Conservation (phyloP, 2,113 vertebrate genomes). For the Saguinus midas region DNA sequence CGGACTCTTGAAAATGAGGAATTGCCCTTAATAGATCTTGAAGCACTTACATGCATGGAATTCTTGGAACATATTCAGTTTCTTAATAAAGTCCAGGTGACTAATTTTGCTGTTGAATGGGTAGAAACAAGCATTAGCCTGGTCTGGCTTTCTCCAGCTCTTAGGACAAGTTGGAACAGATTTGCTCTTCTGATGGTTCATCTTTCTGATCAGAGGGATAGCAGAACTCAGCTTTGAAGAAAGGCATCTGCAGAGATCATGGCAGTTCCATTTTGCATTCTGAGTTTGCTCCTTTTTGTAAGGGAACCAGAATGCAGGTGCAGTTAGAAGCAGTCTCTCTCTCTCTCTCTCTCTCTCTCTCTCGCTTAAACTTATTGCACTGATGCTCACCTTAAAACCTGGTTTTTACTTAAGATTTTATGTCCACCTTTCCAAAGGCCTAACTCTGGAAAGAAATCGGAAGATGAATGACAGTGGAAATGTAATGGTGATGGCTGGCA, state of each 20-base stretch:
- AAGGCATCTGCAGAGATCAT: fast-evolving
- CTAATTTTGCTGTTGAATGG: fast-evolving
- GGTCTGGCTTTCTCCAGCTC: not conserved
- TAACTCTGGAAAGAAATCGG: not conserved
- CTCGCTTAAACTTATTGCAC: not conserved
- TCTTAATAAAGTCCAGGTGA: not conserved
- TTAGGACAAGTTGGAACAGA: not conserved
- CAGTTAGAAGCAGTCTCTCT: too few species aligned
- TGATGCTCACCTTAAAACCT: not conserved
- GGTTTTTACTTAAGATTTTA: not conserved
- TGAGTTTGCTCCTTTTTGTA: too few species aligned
- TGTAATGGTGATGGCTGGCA: fast-evolving
- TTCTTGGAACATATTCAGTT: not conserved
- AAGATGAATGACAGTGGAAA: too few species aligned
- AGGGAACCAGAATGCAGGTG: fast-evolving
- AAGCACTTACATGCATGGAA: fast-evolving
- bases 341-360: not conserved
- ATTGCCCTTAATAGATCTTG: fast-evolving
- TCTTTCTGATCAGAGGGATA: fast-evolving
- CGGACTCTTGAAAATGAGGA: not conserved
- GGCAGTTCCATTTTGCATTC: too few species aligned
- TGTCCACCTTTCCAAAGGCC: not conserved
- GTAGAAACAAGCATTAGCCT: fast-evolving
- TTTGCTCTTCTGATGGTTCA: fast-evolving
- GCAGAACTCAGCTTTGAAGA: not conserved